A percentile compares a stretch with the other conserved stretches of the same genome.
phyloP scores from a whole-genome alignment of 2,113 vertebrate species.

The Ptilonorhynchus violaceus region DNA sequence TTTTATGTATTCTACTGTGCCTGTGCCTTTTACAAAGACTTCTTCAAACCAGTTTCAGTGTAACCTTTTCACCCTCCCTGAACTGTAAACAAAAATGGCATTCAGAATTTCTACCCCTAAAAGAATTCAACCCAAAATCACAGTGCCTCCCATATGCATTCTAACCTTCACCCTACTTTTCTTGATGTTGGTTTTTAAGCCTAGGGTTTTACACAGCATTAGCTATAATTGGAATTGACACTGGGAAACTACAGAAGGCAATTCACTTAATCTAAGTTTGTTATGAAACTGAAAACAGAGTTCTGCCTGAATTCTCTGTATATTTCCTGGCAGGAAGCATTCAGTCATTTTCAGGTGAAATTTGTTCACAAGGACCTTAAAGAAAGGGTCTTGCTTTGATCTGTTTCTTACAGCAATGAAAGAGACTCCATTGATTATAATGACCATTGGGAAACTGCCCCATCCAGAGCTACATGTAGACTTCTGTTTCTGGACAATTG shows the following conservation, averaged over 20 bases:
- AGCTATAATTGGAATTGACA: conserved; percentile 3
- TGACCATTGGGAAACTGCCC: not conserved
- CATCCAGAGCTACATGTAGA: not conserved
- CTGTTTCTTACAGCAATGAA: not conserved
- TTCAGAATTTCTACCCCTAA: not conserved
- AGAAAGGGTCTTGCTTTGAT: conserved; percentile 41
- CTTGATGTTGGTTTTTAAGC: not conserved
- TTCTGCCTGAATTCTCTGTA: conserved; percentile 28
- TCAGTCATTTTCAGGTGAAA: conserved; percentile 17
- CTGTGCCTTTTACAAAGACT: not conserved
- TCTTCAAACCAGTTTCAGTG: not conserved
- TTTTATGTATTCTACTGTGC: not conserved
- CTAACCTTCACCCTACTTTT: not conserved
- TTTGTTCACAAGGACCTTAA: conserved; percentile 2
- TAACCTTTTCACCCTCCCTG: not conserved
- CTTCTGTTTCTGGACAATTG: conserved; percentile 31
- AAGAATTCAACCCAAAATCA: not conserved
- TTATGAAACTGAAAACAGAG: conserved; percentile 8
- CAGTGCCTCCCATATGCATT: not conserved
- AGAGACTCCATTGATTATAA: not conserved
- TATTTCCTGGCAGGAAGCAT: conserved; percentile 1
- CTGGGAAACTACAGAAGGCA: conserved; percentile 5
- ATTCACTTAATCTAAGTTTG: conserved; percentile 7
- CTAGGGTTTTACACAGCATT: not conserved
- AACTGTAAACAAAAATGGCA: not conserved